phyloP scores from a whole-genome alignment of 1,140 invertebrate species.

The Cydia fagiglandana region DNA sequence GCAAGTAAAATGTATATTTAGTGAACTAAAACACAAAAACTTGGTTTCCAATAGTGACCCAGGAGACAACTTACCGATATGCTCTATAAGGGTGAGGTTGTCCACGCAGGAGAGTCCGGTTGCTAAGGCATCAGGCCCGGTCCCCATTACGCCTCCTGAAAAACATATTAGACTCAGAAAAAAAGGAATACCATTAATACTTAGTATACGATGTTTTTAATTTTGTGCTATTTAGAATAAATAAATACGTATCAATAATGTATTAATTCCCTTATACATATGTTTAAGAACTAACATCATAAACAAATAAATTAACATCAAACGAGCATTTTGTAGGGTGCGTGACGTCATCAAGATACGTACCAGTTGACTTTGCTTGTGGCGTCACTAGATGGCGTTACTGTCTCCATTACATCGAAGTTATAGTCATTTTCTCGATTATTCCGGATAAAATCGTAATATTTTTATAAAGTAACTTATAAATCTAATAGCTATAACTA shows the following conservation, averaged over 20 bases:
- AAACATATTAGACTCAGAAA: neutral
- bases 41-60: too few species aligned
- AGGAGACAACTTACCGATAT: constrained; percentile 56
- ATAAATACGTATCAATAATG: too few species aligned
- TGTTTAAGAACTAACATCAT: neutral
- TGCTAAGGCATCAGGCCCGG: constrained; percentile 61
- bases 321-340: neutral
- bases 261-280: too few species aligned
- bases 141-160: constrained; percentile 68
- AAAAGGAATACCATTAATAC: too few species aligned
- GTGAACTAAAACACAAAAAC: too few species aligned
- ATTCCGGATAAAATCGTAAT: neutral
- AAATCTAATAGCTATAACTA: neutral
- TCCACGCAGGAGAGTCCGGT: constrained; percentile 68
- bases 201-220: too few species aligned
- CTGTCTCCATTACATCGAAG: neutral
- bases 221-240: too few species aligned
- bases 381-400: neutral
- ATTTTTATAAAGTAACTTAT: neutral
- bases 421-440: neutral
- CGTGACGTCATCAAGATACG: neutral
- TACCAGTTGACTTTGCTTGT: neutral
- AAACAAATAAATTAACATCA: neutral
- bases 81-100: constrained; percentile 67
- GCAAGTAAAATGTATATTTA: too few species aligned